These are phyloP conservation scores for Sibirionetta formosa DNA, from an alignment of 2,797 vertebrate species.

Conservation along the genomic window DNA sequence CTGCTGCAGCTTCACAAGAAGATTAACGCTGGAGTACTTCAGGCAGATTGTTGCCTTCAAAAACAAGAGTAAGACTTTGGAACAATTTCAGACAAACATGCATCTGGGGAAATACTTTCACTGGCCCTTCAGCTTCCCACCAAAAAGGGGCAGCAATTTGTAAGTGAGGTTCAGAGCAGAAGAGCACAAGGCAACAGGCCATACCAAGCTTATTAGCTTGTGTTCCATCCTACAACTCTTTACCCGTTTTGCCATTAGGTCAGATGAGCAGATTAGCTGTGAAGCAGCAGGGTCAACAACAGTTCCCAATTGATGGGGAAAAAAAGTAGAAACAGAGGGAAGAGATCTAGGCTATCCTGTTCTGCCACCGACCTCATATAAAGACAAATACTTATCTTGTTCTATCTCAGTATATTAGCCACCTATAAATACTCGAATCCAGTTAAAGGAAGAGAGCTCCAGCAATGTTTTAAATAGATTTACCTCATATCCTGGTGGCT, in stretches of 20 bases:
- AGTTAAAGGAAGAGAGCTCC: neutral
- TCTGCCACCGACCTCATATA: neutral
- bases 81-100: rapidly evolving
- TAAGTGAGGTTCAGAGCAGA: neutral
- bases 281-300: neutral
- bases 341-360: neutral
- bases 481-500: neutral
- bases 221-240: neutral
- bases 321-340: neutral
- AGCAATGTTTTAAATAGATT: neutral
- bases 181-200: neutral
- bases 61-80: neutral
- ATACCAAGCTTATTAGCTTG: neutral
- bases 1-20: neutral
- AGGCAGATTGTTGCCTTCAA: neutral
- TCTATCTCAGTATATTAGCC: neutral
- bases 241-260: neutral
- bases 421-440: neutral
- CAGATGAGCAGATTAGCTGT: neutral
- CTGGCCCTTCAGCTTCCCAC: neutral
- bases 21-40: neutral
- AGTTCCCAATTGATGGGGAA: rapidly evolving
- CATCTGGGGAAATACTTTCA: neutral
- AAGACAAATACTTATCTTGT: neutral
- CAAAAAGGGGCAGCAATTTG: neutral